Evolutionary conservation across 2,113 vertebrate genomes (phyloP), one percentile per base, ranked within the genome.

Genomic region (Tautogolabrus adspersus): DNA sequence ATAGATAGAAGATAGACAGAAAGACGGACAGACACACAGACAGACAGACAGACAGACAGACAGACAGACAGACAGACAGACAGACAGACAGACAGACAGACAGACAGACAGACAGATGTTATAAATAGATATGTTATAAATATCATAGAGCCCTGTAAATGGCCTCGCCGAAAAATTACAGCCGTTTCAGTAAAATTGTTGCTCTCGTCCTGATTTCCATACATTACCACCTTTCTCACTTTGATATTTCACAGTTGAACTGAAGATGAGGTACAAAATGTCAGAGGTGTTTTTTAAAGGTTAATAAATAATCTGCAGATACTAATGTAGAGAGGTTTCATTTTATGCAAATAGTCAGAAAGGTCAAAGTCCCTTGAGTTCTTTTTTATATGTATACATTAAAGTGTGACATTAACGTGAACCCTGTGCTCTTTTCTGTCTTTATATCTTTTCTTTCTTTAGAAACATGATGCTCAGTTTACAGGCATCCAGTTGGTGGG

Each of bases 401-500:
- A 71, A 62, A 22, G 15, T 60, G 6, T 46, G 22, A 11, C 46
- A 71, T 79, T 79, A 66, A 74, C 30, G 19, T 47, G 15, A 12
- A 1, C 3, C 16, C 2, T 42, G 37, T 21, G 18, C 10, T 61
- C 42, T n/a, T 18, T 47, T 34, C 7, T 13, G 21, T 54, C 22
- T 18, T 46, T 61, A 10, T 51, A 10, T 68, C 1, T 34, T 37
- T 18, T 8, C 38, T 21, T 30, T 54, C n/a, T 42, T 21, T n/a
- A 99, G 98, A 99, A 98, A 89, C 96, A 99, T 0, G 98, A 99
- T 66, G 97, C 97, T 77, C 98, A 99, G 94, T 99, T 99, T 87
- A 99, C 97, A 5, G 97, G 97, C 34, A 99, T 99, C 90, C 98
- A 99, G 95, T 62, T 99, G 93, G 98, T 99, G 57, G 98, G 98